phyloP scores from a whole-genome alignment of 2,797 vertebrate species.

The Pangasius sanitwongsei region DNA sequence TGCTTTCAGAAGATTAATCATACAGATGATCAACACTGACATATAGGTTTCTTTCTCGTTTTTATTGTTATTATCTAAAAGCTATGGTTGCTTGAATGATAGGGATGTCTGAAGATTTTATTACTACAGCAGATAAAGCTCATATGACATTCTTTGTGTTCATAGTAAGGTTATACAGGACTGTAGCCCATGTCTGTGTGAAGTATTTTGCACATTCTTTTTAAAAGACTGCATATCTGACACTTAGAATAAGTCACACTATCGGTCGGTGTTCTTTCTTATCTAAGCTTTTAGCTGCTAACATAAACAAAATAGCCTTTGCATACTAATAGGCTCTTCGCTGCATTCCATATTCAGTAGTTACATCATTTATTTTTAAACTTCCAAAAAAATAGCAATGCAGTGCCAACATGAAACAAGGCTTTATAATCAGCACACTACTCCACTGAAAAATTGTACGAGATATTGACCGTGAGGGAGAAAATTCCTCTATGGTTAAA shows the following conservation, averaged over 20 bases:
- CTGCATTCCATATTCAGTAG: slow-evolving; percentile 24
- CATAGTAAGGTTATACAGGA: background rate
- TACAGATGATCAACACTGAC: background rate
- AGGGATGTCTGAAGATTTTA: background rate
- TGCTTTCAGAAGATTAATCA: slow-evolving; percentile 22
- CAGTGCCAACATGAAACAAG: background rate
- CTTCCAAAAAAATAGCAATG: background rate
- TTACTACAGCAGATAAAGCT: background rate
- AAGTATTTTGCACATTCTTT: background rate
- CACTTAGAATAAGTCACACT: slow-evolving; percentile 6
- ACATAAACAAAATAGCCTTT: slow-evolving; percentile 19
- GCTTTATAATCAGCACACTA: background rate
- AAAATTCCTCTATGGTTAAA: background rate
- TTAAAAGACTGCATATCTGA: slow-evolving; percentile 8
- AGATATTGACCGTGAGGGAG: background rate
- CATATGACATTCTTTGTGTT: background rate
- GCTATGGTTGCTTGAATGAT: background rate
- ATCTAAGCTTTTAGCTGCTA: slow-evolving; percentile 31
- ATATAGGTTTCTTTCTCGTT: background rate
- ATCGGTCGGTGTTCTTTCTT: slow-evolving; percentile 30
- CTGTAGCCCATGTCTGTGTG: background rate
- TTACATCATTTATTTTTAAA: background rate
- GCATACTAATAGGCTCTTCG: background rate
- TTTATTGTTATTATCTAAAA: background rate
- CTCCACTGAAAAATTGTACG: background rate